These are phyloP conservation scores for Limonius californicus DNA, from an alignment of 1,140 invertebrate species.

Conservation along the genomic window DNA sequence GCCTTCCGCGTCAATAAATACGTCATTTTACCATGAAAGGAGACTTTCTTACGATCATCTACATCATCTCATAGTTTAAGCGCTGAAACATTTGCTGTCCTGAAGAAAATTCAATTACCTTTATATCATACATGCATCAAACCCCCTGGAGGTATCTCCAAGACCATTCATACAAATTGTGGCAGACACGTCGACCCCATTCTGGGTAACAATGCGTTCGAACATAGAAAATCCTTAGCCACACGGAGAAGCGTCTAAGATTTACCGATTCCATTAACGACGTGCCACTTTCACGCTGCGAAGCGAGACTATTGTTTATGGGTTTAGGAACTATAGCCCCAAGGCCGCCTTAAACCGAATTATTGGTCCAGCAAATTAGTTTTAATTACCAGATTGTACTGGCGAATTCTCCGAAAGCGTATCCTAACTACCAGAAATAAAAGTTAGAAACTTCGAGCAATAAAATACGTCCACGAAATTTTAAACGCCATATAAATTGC, in stretches of 20 bases:
- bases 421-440: not conserved
- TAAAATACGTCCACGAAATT: not conserved
- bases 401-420: not conserved
- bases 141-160: not conserved
- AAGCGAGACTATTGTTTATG: constrained; percentile 38
- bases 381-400: not conserved
- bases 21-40: too few relatives aligned
- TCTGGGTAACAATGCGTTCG: constrained; percentile 17
- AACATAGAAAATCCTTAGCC: constrained; percentile 20
- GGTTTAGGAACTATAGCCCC: constrained; percentile 8
- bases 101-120: constrained; percentile 10
- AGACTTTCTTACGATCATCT: too few relatives aligned
- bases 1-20: too few relatives aligned
- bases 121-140: not conserved
- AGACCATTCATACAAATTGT: not conserved
- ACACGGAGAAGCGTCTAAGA: constrained; percentile 26
- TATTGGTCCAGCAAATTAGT: constrained; percentile 15
- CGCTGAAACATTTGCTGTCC: too few relatives aligned
- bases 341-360: not conserved
- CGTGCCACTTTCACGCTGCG: constrained; percentile 39
- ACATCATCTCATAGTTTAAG: too few relatives aligned
- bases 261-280: constrained; percentile 37
- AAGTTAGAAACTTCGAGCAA: not conserved
- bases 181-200: constrained; percentile 18
- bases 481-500: not conserved